phyloP scores from a whole-genome alignment of 2,113 vertebrate genomes.

The Podiceps cristatus region DNA sequence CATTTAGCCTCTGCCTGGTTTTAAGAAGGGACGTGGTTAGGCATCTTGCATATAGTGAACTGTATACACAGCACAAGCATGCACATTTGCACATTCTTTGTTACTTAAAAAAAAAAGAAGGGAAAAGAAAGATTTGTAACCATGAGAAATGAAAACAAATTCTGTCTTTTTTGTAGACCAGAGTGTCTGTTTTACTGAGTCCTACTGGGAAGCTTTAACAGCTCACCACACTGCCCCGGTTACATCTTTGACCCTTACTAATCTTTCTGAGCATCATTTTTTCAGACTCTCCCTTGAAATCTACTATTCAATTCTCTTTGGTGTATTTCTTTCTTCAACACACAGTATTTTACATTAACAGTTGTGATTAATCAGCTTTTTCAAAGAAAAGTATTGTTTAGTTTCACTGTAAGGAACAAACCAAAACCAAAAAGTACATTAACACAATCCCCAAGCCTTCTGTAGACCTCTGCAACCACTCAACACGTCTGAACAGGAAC shows the following conservation, averaged over 20 bases:
- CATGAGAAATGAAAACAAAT: not conserved
- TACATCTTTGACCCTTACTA: not conserved
- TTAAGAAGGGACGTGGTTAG: not conserved
- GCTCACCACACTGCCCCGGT: not conserved
- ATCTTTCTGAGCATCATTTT: not conserved
- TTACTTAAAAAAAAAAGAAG: not conserved
- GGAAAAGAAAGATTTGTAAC: accelerated
- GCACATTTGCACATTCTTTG: not conserved
- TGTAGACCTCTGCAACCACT: not conserved
- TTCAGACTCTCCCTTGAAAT: not conserved
- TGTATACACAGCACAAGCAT: not conserved
- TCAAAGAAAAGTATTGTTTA: not conserved
- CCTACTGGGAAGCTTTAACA: not conserved
- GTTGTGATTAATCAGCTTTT: not conserved
- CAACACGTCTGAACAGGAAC: not conserved
- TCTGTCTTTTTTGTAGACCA: not conserved
- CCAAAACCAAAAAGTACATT: not conserved
- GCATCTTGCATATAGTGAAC: not conserved
- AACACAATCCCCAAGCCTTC: not conserved
- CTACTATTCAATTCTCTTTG: not conserved
- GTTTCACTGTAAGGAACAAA: not conserved
- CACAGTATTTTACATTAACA: not conserved
- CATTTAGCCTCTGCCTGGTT: not conserved
- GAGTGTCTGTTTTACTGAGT: not conserved
- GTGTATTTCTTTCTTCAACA: not conserved